phyloP scores from a whole-genome alignment of 2,113 vertebrate genomes.

The Alethe castanea region DNA sequence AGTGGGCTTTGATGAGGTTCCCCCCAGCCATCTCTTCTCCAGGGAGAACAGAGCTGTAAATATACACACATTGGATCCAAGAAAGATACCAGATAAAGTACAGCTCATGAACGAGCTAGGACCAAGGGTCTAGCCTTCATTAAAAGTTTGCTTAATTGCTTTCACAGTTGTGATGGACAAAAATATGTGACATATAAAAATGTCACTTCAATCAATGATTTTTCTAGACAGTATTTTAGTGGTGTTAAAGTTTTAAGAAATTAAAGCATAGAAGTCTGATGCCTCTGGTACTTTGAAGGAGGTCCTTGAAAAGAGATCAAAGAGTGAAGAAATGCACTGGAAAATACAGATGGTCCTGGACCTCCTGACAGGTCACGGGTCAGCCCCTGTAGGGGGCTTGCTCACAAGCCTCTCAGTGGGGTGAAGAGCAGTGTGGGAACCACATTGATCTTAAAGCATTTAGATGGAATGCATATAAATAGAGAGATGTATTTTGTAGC shows the following conservation, averaged over 20 bases:
- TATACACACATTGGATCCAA: not conserved
- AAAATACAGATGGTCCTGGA: not conserved
- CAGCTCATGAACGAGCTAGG: not conserved
- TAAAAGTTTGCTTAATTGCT: not conserved
- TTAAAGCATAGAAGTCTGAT: not conserved
- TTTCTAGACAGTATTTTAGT: not conserved
- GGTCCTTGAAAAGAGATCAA: not conserved
- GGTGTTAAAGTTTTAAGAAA: not conserved
- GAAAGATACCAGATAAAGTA: not conserved
- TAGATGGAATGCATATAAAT: not conserved
- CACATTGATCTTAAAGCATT: not conserved
- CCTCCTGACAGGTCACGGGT: not conserved
- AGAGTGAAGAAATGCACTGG: not conserved
- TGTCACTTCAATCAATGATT: not conserved
- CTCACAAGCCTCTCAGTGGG: not conserved
- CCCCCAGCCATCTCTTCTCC: not conserved
- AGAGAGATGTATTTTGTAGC: not conserved
- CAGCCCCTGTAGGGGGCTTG: accelerated
- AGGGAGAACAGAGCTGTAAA: not conserved
- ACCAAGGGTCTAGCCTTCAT: not conserved
- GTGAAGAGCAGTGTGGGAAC: not conserved
- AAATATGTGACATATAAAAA: not conserved
- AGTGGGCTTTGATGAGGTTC: not conserved
- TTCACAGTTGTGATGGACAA: not conserved
- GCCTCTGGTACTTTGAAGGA: not conserved